A percentile compares a stretch with the other conserved stretches of the same genome.
These are phyloP conservation scores for Styela plicata DNA, from an alignment of 23 tunicate species.

Conservation along the genomic window DNA sequence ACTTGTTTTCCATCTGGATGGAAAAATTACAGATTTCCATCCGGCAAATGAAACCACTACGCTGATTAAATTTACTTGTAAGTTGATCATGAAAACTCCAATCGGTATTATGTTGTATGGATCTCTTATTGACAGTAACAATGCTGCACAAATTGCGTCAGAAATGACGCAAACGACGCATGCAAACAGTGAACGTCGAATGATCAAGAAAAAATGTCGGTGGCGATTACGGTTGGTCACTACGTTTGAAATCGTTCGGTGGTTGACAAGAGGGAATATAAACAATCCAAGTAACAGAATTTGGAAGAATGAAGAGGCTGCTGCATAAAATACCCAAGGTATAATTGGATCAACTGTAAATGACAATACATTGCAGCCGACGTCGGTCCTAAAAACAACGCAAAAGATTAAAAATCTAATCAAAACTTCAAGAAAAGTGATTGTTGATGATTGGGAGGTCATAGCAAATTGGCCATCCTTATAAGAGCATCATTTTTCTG, in stretches of 20 bases:
- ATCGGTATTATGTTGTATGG: neutral
- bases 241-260: constrained; percentile 1
- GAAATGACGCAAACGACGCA: neutral
- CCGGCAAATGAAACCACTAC: neutral
- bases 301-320: constrained; percentile 15
- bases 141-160: neutral
- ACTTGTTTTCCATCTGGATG: neutral
- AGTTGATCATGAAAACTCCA: neutral
- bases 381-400: neutral
- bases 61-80: neutral
- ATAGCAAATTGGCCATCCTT: no score
- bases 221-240: neutral
- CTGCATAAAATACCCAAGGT: neutral
- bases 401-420: no score
- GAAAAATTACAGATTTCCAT: neutral
- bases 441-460: no score
- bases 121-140: neutral
- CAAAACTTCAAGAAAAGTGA: no score
- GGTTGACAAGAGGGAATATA: constrained; percentile 42
- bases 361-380: neutral
- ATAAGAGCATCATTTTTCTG: no score
- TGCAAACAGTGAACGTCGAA: neutral
- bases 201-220: neutral
- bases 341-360: neutral
- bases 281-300: constrained; percentile 37